Conservation (phyloP, 2,888 invertebrate species). For the Carcina quercana region DNA sequence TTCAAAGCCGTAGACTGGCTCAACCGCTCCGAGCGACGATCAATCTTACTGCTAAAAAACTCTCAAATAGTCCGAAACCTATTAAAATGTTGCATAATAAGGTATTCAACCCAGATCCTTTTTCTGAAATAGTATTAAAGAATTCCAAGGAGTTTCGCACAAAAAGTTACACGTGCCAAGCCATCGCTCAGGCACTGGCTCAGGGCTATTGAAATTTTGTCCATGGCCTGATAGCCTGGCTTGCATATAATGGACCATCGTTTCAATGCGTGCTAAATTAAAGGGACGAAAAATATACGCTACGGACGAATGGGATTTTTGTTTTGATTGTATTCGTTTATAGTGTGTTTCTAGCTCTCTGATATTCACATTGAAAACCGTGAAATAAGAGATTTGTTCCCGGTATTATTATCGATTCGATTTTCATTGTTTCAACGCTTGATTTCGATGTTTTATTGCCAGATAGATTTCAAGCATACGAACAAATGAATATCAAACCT, state of each 20-base stretch:
- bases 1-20: slow-evolving; percentile 29
- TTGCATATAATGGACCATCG: slow-evolving; percentile 61
- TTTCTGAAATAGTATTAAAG: slow-evolving; percentile 46
- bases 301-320: slow-evolving; percentile 1
- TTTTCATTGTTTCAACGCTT: slow-evolving; percentile 31
- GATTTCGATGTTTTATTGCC: slow-evolving; percentile 30
- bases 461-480: slow-evolving; percentile 29
- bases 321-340: slow-evolving; percentile 7
- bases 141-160: slow-evolving; percentile 63
- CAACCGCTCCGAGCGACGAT: slow-evolving; percentile 30
- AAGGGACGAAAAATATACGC: slow-evolving; percentile 25
- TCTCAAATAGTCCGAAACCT: slow-evolving; percentile 30
- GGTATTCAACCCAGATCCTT: slow-evolving; percentile 54
- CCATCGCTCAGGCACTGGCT: slow-evolving; percentile 56
- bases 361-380: slow-evolving; percentile 17
- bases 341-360: slow-evolving; percentile 8
- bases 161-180: slow-evolving; percentile 72
- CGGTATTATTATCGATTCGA: slow-evolving; percentile 35
- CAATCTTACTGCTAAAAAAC: slow-evolving; percentile 29
- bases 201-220: slow-evolving; percentile 67
- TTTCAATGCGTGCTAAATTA: slow-evolving; percentile 43
- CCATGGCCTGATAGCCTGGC: slow-evolving; percentile 45
- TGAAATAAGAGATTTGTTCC: slow-evolving; percentile 36
- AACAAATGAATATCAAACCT: too few relatives aligned
- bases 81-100: slow-evolving; percentile 65